Evolutionary conservation across 2,113 vertebrate genomes (phyloP).

Genomic region (Beaufortia kweichowensis): DNA sequence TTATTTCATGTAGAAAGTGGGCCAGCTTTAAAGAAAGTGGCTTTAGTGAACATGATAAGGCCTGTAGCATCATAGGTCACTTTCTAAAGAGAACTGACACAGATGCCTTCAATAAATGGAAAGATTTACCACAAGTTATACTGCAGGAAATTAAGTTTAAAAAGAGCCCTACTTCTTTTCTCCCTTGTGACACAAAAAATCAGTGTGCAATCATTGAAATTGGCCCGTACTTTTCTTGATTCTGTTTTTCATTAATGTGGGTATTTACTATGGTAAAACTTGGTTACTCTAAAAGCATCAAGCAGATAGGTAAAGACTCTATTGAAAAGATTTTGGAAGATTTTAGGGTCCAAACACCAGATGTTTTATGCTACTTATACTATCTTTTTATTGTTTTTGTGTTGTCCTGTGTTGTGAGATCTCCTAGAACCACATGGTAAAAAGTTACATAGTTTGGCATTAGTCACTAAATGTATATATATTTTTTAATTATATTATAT

Average conservation of each 20-base stretch:
- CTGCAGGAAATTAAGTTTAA: conserved; percentile 7
- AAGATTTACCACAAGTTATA: conserved; percentile 3
- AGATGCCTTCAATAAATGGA: not conserved
- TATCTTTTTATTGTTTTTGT: not conserved
- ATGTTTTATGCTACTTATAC: too few relatives aligned
- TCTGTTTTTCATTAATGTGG: conserved; percentile 19
- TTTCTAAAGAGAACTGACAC: not conserved
- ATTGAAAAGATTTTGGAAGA: not conserved
- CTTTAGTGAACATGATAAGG: conserved; percentile 52
- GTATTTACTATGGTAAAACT: not conserved
- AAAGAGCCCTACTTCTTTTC: not conserved
- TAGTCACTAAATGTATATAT: too few relatives aligned
- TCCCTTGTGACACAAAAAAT: not conserved
- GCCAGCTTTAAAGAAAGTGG: conserved; percentile 8
- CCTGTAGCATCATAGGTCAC: not conserved
- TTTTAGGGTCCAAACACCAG: too few relatives aligned
- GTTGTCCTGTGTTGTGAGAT: too few relatives aligned
- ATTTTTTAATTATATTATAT: too few relatives aligned
- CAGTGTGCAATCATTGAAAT: conserved; percentile 2
- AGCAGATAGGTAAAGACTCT: not conserved
- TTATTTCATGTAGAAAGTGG: conserved; percentile 53
- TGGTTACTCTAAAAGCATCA: not conserved
- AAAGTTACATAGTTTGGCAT: too few relatives aligned
- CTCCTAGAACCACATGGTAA: too few relatives aligned
- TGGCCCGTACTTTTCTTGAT: conserved; percentile 6